Conservation (phyloP, 2,888 invertebrate genomes). For the Ephialtes manifestator region DNA sequence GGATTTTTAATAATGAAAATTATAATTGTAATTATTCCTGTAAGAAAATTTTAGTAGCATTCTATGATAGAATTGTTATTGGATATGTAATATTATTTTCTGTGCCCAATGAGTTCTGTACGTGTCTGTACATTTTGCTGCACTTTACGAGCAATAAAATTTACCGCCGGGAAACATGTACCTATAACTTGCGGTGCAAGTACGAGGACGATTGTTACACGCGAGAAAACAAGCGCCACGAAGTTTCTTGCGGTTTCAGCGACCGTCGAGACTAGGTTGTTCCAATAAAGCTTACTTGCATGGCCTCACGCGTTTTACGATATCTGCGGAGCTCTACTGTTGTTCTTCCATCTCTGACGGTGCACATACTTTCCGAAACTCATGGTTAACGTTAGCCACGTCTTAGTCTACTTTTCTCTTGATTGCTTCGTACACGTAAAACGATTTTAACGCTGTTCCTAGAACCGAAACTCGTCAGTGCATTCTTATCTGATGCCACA, state of each 20-base stretch:
- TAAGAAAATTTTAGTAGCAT: too few species aligned
- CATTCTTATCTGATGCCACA: not conserved
- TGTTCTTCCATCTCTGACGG: not conserved
- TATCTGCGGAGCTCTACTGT: not conserved
- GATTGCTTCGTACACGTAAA: not conserved
- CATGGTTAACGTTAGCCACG: too few species aligned
- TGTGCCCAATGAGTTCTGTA: not conserved
- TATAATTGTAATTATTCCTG: too few species aligned
- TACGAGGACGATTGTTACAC: constrained; percentile 21
- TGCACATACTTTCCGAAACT: not conserved
- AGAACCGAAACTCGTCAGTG: not conserved
- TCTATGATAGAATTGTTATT: not conserved
- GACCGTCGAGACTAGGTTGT: not conserved
- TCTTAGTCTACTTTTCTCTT: not conserved
- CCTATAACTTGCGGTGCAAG: not conserved
- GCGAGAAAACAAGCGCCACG: constrained; percentile 45
- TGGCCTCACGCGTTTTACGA: constrained; percentile 18
- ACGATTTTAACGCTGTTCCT: not conserved
- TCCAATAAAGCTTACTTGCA: constrained; percentile 33
- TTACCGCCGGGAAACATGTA: constrained; percentile 1
- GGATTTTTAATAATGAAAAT: too few species aligned
- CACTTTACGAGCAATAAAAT: constrained; percentile 55
- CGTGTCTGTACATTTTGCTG: not conserved
- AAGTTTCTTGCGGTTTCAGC: constrained; percentile 15
- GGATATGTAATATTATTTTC: not conserved